A percentile compares a stretch with the other conserved stretches of the same genome.
Evolutionary conservation across 2,113 vertebrate species (phyloP).

Genomic region (Eulemur macaco): DNA sequence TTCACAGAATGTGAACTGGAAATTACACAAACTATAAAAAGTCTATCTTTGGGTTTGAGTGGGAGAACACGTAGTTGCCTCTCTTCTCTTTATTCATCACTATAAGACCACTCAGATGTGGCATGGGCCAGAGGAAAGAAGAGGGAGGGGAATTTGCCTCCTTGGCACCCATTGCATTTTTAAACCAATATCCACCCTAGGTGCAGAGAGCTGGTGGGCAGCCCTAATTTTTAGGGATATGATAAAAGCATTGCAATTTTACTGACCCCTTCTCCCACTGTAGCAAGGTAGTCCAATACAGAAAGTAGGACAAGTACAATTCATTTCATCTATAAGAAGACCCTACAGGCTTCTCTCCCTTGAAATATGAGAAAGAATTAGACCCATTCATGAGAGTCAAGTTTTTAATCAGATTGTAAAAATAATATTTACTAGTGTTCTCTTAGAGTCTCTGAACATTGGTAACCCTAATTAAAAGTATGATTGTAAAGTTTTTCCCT

Average conservation of each 20-base stretch:
- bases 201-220: not conserved
- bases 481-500: slow-evolving; percentile 23
- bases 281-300: not conserved
- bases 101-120: not conserved
- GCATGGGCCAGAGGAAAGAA: too few relatives aligned
- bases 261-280: not conserved
- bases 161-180: not conserved
- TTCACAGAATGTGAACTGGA: not conserved
- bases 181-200: not conserved
- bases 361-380: slow-evolving; percentile 34
- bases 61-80: not conserved
- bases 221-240: slow-evolving; percentile 15
- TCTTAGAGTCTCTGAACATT: not conserved
- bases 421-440: not conserved
- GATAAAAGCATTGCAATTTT: not conserved
- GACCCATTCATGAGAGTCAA: not conserved
- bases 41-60: not conserved
- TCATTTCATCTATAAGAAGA: not conserved
- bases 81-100: not conserved
- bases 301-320: not conserved
- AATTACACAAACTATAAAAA: not conserved
- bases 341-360: not conserved
- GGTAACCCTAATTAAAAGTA: not conserved
- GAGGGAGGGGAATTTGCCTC: not conserved
- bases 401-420: slow-evolving; percentile 41